Percentiles rank a stretch among this genome's conserved stretches.
phyloP scores from a whole-genome alignment of 2,797 vertebrate genomes.

The Phoebastria nigripes region DNA sequence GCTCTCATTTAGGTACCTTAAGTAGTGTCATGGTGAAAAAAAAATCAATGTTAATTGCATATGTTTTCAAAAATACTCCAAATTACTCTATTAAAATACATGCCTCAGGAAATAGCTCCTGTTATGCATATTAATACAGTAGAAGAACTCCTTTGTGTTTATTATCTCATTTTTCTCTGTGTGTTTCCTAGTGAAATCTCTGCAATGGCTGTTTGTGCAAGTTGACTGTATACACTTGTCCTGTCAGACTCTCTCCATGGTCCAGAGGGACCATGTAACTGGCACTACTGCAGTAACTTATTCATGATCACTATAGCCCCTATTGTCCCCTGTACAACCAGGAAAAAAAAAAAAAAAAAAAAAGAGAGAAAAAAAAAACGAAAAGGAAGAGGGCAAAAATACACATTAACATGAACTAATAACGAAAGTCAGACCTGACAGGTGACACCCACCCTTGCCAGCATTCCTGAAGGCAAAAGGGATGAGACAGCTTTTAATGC shows the following conservation, averaged over 20 bases:
- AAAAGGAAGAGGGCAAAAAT: background rate
- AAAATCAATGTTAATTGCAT: background rate
- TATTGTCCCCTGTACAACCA: background rate
- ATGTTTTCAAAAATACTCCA: constrained; percentile 26
- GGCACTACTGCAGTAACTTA: background rate
- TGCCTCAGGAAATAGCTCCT: constrained; percentile 9
- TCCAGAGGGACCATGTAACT: background rate
- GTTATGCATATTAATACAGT: background rate
- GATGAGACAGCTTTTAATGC: background rate
- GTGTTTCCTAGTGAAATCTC: background rate
- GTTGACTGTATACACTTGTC: background rate
- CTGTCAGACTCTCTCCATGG: background rate
- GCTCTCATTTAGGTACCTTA: background rate
- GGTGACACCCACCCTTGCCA: background rate
- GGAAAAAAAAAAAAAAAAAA: no score
- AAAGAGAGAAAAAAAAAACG: background rate
- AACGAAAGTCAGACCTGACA: background rate
- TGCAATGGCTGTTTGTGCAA: background rate
- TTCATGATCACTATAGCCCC: background rate
- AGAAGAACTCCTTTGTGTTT: background rate
- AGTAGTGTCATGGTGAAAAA: background rate
- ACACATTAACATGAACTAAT: background rate
- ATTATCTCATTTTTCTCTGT: background rate
- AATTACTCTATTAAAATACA: background rate
- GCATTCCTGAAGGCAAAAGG: background rate